Percentiles rank a stretch among this genome's conserved stretches.
Evolutionary conservation across 2,797 vertebrate species (phyloP).

Genomic region (Phoebastria nigripes): DNA sequence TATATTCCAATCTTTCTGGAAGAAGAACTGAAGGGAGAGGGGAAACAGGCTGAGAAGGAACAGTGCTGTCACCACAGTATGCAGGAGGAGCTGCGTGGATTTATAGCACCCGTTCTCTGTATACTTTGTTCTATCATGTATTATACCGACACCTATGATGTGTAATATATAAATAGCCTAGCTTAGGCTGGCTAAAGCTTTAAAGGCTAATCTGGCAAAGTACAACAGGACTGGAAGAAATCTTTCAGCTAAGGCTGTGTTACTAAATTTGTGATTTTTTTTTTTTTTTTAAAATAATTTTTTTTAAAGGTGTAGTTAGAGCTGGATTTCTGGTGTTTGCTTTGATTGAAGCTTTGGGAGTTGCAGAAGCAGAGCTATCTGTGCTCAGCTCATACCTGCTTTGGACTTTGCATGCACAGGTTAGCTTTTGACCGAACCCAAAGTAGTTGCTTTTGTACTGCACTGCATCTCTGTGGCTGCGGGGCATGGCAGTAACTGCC

Average conservation of each 20-base stretch:
- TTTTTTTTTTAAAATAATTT: not conserved
- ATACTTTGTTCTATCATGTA: not conserved
- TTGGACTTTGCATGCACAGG: not conserved
- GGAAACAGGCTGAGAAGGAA: not conserved
- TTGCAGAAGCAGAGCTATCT: not conserved
- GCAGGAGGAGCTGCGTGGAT: not conserved
- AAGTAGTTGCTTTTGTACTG: not conserved
- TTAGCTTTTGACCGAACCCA: not conserved
- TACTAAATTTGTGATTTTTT: not conserved
- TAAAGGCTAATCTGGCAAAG: conserved; percentile 6
- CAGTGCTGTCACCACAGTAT: not conserved
- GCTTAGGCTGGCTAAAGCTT: conserved; percentile 5
- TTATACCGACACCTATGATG: not conserved
- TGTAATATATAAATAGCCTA: not conserved
- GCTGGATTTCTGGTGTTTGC: not conserved
- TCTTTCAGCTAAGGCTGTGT: not conserved
- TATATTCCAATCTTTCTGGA: not conserved
- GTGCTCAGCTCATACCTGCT: not conserved
- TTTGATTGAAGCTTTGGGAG: not conserved
- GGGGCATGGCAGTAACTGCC: not conserved
- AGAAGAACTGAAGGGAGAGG: not conserved
- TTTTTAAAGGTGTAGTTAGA: not conserved
- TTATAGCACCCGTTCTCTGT: not conserved
- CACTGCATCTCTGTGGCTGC: not conserved
- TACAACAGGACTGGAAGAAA: not conserved